Percentiles rank a stretch among this genome's conserved stretches.
phyloP scores from a whole-genome alignment of 2,113 vertebrate species.

The Cyprinodon brontotheroides region DNA sequence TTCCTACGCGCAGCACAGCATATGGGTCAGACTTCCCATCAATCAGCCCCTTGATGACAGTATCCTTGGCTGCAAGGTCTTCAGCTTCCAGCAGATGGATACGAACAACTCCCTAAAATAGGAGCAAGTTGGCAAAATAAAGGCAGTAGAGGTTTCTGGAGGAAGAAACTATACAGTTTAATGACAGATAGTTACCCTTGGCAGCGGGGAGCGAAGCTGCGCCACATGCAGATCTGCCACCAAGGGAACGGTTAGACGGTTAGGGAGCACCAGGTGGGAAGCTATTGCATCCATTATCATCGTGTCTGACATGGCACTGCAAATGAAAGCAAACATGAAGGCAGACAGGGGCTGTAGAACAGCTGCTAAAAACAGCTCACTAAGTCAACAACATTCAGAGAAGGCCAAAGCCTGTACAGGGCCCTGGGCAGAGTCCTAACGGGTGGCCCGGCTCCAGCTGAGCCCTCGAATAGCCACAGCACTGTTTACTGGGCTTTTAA shows the following conservation, averaged over 20 bases:
- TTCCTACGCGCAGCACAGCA: constrained; percentile 88
- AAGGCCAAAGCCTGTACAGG: neutral
- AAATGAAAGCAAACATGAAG: constrained; percentile 63
- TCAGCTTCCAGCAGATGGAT: constrained; percentile 88
- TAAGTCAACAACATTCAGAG: constrained; percentile 7
- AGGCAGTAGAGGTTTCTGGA: constrained; percentile 22
- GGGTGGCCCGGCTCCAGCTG: too few relatives aligned
- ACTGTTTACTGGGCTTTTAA: too few relatives aligned
- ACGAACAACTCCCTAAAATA: constrained; percentile 86
- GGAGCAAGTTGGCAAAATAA: neutral
- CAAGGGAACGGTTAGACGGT: constrained; percentile 89
- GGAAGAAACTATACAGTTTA: constrained; percentile 20
- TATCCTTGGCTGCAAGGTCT: constrained; percentile 88
- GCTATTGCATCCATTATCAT: constrained; percentile 96
- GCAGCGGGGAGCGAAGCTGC: constrained; percentile 90
- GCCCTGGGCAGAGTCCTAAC: too few relatives aligned
- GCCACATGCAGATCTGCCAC: constrained; percentile 88
- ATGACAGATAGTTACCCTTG: constrained; percentile 83
- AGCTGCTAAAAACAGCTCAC: constrained; percentile 7
- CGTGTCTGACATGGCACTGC: constrained; percentile 90
- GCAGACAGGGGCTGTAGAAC: constrained; percentile 42
- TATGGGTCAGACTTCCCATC: constrained; percentile 94
- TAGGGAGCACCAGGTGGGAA: constrained; percentile 91
- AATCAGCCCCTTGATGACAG: constrained; percentile 88
- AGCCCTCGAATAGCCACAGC: too few relatives aligned